A percentile compares a stretch with the other conserved stretches of the same genome.
Evolutionary conservation across 2,888 invertebrate genomes (phyloP).

Genomic region (Scaeva pyrastri): DNA sequence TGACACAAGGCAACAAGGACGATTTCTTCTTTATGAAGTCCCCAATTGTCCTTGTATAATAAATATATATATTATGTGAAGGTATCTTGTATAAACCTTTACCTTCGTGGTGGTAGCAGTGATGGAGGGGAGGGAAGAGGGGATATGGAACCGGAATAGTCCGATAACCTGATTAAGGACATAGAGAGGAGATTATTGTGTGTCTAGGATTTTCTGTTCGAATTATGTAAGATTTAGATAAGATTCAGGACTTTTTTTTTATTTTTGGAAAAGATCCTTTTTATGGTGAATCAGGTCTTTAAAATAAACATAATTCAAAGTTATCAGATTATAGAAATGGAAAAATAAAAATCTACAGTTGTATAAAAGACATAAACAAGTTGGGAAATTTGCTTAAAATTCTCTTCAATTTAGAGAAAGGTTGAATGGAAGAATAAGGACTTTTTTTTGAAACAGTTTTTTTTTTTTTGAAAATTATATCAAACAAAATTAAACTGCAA

Average conservation of each 20-base stretch:
- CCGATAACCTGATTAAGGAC: slow-evolving; percentile 3
- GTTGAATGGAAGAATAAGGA: no score
- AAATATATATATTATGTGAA: no score
- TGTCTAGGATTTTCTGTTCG: slow-evolving; percentile 15
- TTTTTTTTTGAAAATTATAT: not conserved
- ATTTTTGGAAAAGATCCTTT: not conserved
- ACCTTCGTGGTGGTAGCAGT: no score
- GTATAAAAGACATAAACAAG: not conserved
- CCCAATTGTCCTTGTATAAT: no score
- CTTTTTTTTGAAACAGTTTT: not conserved
- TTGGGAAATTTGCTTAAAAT: not conserved
- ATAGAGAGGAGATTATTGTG: slow-evolving; percentile 29
- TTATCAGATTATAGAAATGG: not conserved
- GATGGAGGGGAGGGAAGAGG: no score
- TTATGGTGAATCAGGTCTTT: not conserved
- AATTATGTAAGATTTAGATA: slow-evolving; percentile 17
- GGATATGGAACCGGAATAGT: no score
- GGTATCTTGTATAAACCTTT: no score
- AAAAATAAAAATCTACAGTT: not conserved
- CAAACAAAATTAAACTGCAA: no score
- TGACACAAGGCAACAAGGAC: not conserved
- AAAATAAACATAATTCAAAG: slow-evolving; percentile 3
- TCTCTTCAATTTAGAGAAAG: no score
- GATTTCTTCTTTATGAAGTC: slow-evolving; percentile 6
- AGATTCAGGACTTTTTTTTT: not conserved